Evolutionary conservation across 2,888 invertebrate genomes (phyloP), one percentile per base, ranked within the genome.

Genomic region (Clepsis dumicolana): DNA sequence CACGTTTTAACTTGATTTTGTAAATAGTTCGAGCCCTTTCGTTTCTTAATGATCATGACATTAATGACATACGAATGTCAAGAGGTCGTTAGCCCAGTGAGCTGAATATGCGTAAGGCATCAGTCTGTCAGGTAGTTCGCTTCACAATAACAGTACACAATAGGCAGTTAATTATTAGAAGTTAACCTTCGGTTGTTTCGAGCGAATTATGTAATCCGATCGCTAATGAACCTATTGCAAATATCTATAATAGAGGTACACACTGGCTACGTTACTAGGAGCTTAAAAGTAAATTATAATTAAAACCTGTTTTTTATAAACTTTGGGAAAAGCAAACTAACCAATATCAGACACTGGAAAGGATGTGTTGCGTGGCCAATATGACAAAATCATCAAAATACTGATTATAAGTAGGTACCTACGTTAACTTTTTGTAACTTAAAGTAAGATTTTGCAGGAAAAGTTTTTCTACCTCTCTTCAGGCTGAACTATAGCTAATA

Each of bases 41-140:
- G 35, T 35, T 56, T 56, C 24, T 2, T 24, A 35, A 52, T n/a
- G n/a, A n/a, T n/a, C n/a, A n/a, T n/a, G n/a, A n/a, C n/a, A n/a
- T n/a, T n/a, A n/a, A n/a, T n/a, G 25, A 35, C 14, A 24, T 56
- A 21, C 21, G 35, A 35, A 35, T 56, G 56, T 25, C n/a, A 41
- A 57, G 25, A 59, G 59, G 41, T 59, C 41, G 24, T 21, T 38
- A 59, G 57, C 38, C 38, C 57, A 59, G 3, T 59, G 57, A 59
- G 38, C 25, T 59, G 7, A 14, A 21, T 35, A 56, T 8, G 18
- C 5, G 27, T 35, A 56, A 56, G 32, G 12, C 25, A 41, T 18
- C 21, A 21, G 12, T 38, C 38, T 25, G 21, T 18, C 32, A 56
- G 10, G 14, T n/a, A 41, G n/a, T 12, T 48, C 21, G 21, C 48